Percentiles rank a stretch among this genome's conserved stretches.
phyloP scores from a whole-genome alignment of 2,888 invertebrate genomes.

The Anagyrus pseudococci region DNA sequence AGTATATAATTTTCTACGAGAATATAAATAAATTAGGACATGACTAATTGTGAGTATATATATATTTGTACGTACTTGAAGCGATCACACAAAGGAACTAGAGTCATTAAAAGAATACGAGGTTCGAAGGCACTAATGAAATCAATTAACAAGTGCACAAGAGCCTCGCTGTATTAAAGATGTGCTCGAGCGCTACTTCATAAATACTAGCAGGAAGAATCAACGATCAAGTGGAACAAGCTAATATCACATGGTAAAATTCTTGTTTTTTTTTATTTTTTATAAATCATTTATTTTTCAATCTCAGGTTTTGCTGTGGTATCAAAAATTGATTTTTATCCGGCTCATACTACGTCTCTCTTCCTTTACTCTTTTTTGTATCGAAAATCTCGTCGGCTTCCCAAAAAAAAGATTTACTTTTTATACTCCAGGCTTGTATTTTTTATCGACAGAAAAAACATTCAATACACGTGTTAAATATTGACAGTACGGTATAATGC shows the following conservation, averaged over 20 bases:
- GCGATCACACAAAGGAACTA: neutral
- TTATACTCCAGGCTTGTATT: too few relatives aligned
- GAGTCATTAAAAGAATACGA: neutral
- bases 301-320: conserved; percentile 6
- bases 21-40: conserved; percentile 14
- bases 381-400: too few relatives aligned
- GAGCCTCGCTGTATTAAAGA: neutral
- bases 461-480: too few relatives aligned
- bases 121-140: conserved; percentile 16
- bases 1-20: conserved; percentile 17
- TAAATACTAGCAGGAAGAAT: neutral
- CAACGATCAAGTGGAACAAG: neutral
- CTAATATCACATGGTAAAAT: neutral
- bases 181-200: neutral
- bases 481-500: too few relatives aligned
- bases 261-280: neutral
- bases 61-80: neutral
- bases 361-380: too few relatives aligned
- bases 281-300: neutral
- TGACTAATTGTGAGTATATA: neutral
- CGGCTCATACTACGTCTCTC: too few relatives aligned
- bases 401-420: too few relatives aligned
- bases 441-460: too few relatives aligned
- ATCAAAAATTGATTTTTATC: neutral
- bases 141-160: conserved; percentile 17